A percentile compares a stretch with the other conserved stretches of the same genome.
These are phyloP conservation scores for Falco concolor DNA, from an alignment of 2,797 vertebrate species.

Conservation along the genomic window DNA sequence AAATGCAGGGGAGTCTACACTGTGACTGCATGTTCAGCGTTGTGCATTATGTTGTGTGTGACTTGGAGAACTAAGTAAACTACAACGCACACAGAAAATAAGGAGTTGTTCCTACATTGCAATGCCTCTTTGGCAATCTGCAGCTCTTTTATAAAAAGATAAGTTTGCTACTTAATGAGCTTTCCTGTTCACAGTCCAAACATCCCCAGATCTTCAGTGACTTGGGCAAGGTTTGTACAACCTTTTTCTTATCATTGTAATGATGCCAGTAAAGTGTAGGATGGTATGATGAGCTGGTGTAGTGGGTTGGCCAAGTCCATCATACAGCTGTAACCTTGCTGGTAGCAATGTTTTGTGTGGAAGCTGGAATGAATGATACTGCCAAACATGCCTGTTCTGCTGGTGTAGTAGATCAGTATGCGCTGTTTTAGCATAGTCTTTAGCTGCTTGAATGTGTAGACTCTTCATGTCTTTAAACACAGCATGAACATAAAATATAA, in stretches of 20 bases:
- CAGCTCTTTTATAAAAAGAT: neutral
- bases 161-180: neutral
- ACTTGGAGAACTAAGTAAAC: neutral
- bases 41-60: neutral
- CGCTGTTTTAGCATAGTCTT: neutral
- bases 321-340: neutral
- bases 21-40: neutral
- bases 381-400: neutral
- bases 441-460: neutral
- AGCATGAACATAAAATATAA: neutral
- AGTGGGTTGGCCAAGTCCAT: neutral
- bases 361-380: neutral
- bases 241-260: neutral
- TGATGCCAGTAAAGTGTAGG: neutral
- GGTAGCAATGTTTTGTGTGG: neutral
- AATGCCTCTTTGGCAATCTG: neutral
- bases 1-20: neutral
- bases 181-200: neutral
- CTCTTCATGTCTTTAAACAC: neutral
- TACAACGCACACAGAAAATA: neutral
- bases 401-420: neutral
- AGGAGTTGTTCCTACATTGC: fast-evolving
- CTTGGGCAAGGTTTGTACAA: neutral
- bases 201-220: neutral
- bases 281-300: neutral